Base-by-base conservation (phyloP, 2,888 invertebrate genomes). In the Endotricha flammealis region DNA sequence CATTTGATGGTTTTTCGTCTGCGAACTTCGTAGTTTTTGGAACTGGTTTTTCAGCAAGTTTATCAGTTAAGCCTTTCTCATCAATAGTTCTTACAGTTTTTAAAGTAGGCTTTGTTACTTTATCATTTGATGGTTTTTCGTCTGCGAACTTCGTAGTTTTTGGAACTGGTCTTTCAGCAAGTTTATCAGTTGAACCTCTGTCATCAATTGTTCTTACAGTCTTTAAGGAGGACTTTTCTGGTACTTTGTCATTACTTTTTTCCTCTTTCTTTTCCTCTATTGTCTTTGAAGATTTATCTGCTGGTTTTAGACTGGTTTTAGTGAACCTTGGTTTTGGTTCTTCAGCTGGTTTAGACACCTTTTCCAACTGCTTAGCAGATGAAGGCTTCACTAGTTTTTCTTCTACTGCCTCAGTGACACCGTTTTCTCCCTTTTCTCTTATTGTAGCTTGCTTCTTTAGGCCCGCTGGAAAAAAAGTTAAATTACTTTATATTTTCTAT, bases 381-480 rank as follows among this genome's bases (percentile, higher is more conserved):
- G 86, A 80, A 11, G 85, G 83, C 34, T 83, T 86, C 0, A 83
- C 66, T 20, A 78, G 59, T 44, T 77, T 85, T 38, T 81, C 85
- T 63, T 85, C 82, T 24, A 62, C 58, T 1, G 73, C 58, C 35
- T 72, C 70, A 9, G 73, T 50, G 1, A 68, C 63, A 23, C 82
- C 83, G 53, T 85, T 83, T 66, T 79, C 77, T 34, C 68, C 7
- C 56, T 78, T 83, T 10, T 82, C 83, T 55, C 66, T 78, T 39
- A 86, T 62, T n/a, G 86, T 83, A 0, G 83, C 34, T 49, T 87
- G 87, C 40, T 87, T 86, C 46, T 80, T 86, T 34, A 87, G 56
- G 20, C 65, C 70, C 28, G 87, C 87, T 87, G 76, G 32, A 73
- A 80, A 2, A 9, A n/a, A n/a, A n/a, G n/a, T n/a, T n/a, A n/a